A percentile compares a stretch with the other conserved stretches of the same genome.
Evolutionary conservation across 1,140 invertebrate species (phyloP).

Genomic region (Bombus superbus): DNA sequence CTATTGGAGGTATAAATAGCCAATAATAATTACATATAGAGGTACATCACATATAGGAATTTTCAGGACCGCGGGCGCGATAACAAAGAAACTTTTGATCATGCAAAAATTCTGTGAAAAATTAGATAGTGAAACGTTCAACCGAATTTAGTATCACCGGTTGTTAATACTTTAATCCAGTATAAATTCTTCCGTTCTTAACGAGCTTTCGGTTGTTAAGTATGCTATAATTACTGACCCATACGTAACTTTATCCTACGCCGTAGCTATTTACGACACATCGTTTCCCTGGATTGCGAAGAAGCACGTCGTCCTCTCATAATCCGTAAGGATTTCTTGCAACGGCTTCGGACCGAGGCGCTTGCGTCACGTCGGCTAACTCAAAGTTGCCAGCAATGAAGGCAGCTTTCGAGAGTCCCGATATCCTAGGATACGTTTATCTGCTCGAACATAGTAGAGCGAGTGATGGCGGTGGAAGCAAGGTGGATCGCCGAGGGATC

Average conservation of each 20-base stretch:
- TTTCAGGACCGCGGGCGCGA: not conserved
- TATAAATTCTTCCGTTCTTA: not conserved
- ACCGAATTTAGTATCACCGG: not conserved
- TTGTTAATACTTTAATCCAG: not conserved
- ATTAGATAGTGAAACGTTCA: not conserved
- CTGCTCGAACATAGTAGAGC: conserved; percentile 59
- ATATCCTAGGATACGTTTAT: conserved; percentile 73
- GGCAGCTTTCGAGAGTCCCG: conserved; percentile 43
- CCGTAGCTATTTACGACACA: conserved; percentile 15
- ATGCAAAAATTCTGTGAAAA: no score
- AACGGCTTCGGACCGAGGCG: conserved; percentile 26
- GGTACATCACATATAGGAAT: not conserved
- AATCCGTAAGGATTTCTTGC: conserved; percentile 61
- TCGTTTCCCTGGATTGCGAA: not conserved
- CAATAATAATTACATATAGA: not conserved
- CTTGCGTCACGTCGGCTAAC: conserved; percentile 53
- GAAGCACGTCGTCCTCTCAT: conserved; percentile 50
- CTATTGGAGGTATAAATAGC: not conserved
- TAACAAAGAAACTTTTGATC: not conserved
- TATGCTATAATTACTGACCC: conserved; percentile 4
- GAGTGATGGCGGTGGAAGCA: conserved; percentile 68
- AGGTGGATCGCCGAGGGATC: conserved; percentile 79
- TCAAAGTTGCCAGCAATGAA: conserved; percentile 61
- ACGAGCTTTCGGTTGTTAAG: not conserved
- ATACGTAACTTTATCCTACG: conserved; percentile 36